Evolutionary conservation across 2,113 vertebrate genomes (phyloP).

Genomic region (Lophochroa leadbeateri): DNA sequence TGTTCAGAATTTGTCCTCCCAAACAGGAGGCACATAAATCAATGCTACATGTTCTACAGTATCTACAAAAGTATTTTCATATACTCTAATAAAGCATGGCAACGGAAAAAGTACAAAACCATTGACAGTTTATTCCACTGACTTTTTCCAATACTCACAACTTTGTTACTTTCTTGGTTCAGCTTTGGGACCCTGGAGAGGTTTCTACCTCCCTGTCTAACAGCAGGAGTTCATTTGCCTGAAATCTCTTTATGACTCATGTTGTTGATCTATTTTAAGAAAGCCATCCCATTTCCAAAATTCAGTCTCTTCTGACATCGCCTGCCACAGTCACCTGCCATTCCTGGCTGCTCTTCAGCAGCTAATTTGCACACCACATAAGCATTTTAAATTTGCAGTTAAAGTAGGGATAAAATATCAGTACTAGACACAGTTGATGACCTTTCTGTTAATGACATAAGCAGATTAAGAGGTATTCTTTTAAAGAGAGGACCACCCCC

Average conservation of each 20-base stretch:
- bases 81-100: neutral
- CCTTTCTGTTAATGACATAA: conserved; percentile 5
- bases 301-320: conserved; percentile 65
- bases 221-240: neutral
- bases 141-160: neutral
- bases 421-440: conserved; percentile 32
- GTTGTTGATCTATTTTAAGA: conserved; percentile 72
- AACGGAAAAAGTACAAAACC: neutral
- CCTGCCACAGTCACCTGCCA: conserved; percentile 54
- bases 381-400: conserved; percentile 61
- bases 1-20: neutral
- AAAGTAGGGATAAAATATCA: conserved; percentile 49
- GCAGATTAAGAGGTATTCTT: neutral
- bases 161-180: neutral
- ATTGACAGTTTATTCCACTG: neutral
- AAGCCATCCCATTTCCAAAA: conserved; percentile 64
- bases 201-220: neutral
- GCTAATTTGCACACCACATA: conserved; percentile 61
- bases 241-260: conserved; percentile 25
- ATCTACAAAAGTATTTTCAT: neutral
- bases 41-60: neutral
- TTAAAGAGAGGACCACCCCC: neutral
- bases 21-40: neutral
- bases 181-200: neutral
- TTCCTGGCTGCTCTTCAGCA: conserved; percentile 64